These are phyloP conservation scores for Tenrec ecaudatus DNA, from an alignment of 2,113 vertebrate genomes.

Conservation along the genomic window DNA sequence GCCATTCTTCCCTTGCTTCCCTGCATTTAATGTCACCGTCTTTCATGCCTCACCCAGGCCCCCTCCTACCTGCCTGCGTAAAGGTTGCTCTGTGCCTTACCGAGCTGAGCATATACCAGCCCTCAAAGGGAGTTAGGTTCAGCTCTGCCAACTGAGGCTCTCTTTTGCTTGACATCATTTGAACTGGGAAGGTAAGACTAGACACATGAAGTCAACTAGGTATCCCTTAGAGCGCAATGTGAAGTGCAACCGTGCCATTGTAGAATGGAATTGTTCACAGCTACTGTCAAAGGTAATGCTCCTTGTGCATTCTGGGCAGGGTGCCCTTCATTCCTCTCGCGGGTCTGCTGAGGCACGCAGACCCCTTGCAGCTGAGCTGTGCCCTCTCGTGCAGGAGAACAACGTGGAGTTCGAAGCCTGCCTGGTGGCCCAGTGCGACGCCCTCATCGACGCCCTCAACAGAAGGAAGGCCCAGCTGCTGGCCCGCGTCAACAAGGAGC, in stretches of 20 bases:
- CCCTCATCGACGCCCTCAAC: constrained; percentile 97
- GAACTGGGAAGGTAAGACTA: neutral
- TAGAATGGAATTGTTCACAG: neutral
- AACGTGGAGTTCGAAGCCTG: constrained; percentile 99
- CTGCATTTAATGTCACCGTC: neutral
- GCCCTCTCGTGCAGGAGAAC: constrained; percentile 91
- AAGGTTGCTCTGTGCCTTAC: neutral
- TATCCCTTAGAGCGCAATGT: neutral
- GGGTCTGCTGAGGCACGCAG: neutral
- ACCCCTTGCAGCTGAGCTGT: neutral
- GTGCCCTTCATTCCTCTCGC: neutral
- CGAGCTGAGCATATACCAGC: neutral
- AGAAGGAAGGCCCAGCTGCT: constrained; percentile 97
- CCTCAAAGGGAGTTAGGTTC: neutral
- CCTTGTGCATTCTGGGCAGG: neutral
- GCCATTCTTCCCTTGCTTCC: neutral
- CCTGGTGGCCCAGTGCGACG: constrained; percentile 98
- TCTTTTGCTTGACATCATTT: neutral
- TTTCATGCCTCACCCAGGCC: neutral
- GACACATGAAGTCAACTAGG: neutral
- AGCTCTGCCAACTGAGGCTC: neutral
- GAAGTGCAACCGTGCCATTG: neutral
- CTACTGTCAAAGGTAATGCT: neutral
- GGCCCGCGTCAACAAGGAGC: constrained; percentile 96
- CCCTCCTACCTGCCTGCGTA: neutral